Conservation (phyloP, 2,888 invertebrate species). For the Orchesella flavescens region DNA sequence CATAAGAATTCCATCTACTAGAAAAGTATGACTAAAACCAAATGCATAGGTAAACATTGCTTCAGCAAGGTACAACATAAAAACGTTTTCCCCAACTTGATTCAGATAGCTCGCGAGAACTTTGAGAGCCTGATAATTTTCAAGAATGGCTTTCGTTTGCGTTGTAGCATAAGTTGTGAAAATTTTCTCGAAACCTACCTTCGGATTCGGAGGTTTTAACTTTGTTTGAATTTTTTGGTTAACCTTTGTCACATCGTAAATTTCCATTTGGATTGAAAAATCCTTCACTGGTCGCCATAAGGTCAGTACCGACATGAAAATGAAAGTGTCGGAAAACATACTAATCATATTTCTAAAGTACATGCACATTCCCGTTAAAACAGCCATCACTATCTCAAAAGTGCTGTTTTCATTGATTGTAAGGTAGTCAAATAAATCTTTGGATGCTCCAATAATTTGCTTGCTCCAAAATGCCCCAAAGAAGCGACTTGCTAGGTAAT, state of each 20-base stretch:
- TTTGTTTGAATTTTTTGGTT: background rate
- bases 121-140: slow-evolving; percentile 7
- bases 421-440: background rate
- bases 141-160: background rate
- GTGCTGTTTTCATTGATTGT: background rate
- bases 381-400: background rate
- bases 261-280: background rate
- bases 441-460: slow-evolving; percentile 6
- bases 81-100: background rate
- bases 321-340: background rate
- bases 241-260: background rate
- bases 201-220: too few species aligned
- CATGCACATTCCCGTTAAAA: background rate
- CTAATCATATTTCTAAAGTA: slow-evolving; percentile 1
- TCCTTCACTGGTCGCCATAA: background rate
- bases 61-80: slow-evolving; percentile 3
- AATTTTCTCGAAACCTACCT: background rate
- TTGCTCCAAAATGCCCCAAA: background rate
- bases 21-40: background rate
- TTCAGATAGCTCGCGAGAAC: background rate
- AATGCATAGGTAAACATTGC: slow-evolving; percentile 21
- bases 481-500: background rate
- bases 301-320: background rate
- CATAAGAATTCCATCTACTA: background rate
- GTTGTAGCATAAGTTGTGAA: background rate